Conservation (phyloP, 1,140 invertebrate species). For the Papilio xuthus region DNA sequence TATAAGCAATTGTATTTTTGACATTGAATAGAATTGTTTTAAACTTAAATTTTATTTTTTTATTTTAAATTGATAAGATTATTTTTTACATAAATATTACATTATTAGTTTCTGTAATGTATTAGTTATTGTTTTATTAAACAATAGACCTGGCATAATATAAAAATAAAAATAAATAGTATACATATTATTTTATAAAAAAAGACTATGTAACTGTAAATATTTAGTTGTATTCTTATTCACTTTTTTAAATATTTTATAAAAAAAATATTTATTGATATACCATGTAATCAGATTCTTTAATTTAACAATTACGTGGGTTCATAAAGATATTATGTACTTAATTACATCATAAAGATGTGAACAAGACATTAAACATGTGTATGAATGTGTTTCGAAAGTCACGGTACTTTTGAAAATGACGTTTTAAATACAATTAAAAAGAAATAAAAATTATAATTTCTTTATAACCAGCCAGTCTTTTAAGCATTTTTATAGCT, state of each 20-base stretch:
- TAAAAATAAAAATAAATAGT: neutral
- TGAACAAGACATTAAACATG: neutral
- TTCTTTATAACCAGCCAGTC: slow-evolving; percentile 2
- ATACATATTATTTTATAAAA: no score
- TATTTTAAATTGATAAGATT: neutral
- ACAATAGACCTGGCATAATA: neutral
- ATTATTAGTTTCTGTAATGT: neutral
- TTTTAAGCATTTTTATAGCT: slow-evolving; percentile 8
- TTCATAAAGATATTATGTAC: neutral
- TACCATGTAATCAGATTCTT: neutral
- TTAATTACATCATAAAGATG: neutral
- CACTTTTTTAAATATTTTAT: no score
- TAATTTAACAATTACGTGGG: neutral
- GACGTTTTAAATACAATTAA: neutral
- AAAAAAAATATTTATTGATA: neutral
- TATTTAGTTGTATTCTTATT: no score
- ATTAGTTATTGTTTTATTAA: neutral
- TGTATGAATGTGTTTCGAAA: neutral
- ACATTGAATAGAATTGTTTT: slow-evolving; percentile 1
- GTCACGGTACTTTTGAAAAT: neutral
- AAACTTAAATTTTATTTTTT: neutral
- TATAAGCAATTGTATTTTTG: neutral
- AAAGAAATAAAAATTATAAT: neutral
- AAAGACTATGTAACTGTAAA: no score
- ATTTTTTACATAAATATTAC: neutral